These are phyloP conservation scores for Amphiprion percula DNA, from an alignment of 2,113 vertebrate species.

Conservation along the genomic window DNA sequence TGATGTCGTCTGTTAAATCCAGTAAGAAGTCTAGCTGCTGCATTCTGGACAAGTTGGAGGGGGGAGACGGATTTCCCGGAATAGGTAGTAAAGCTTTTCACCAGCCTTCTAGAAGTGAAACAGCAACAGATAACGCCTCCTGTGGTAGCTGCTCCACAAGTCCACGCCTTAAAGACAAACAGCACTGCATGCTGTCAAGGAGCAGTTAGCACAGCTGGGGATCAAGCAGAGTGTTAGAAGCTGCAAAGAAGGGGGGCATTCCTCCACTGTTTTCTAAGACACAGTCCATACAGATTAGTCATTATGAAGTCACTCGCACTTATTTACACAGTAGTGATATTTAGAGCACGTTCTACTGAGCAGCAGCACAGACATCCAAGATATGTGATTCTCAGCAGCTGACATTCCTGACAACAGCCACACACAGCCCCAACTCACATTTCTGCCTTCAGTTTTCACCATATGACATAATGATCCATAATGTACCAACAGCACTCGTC, in stretches of 20 bases:
- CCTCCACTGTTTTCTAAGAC: accelerated
- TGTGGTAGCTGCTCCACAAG: neutral
- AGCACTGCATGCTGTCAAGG: neutral
- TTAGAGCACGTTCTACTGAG: conserved; percentile 8
- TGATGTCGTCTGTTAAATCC: no score
- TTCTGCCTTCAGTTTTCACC: neutral
- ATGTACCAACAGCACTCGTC: neutral
- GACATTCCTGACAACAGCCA: conserved; percentile 9
- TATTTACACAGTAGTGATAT: neutral
- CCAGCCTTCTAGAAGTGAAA: neutral
- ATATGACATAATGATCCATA: neutral
- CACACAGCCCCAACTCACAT: neutral
- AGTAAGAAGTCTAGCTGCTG: no score
- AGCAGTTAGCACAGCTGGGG: neutral
- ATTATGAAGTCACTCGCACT: neutral
- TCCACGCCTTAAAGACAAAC: conserved; percentile 50
- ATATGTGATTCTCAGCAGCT: conserved; percentile 33
- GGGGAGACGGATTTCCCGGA: neutral
- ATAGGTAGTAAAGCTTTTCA: neutral
- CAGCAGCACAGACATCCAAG: neutral
- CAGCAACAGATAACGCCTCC: neutral
- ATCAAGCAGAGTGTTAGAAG: neutral
- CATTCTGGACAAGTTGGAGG: no score
- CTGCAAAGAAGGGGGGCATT: neutral
- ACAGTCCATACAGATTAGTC: neutral